A percentile compares a stretch with the other conserved stretches of the same genome.
phyloP scores from a whole-genome alignment of 2,797 vertebrate species.

The Mustela erminea region DNA sequence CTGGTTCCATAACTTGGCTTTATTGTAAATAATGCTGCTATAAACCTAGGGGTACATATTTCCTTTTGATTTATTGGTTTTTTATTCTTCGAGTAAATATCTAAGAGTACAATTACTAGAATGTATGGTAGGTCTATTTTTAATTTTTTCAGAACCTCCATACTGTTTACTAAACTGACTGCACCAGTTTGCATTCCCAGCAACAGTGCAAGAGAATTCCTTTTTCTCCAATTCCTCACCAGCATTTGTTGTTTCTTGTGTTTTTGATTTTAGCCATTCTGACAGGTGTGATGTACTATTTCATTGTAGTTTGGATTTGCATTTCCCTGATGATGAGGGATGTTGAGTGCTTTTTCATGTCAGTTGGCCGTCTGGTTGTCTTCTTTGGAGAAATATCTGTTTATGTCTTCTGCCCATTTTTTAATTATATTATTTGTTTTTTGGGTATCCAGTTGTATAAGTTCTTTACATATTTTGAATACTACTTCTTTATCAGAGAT shows the following conservation, averaged over 20 bases:
- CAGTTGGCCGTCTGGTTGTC: background rate
- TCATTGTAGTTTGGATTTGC: background rate
- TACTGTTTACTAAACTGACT: background rate
- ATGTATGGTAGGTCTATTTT: background rate
- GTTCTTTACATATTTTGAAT: background rate
- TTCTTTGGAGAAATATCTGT: background rate
- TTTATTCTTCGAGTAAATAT: background rate
- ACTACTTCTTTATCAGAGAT: background rate
- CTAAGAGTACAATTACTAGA: background rate
- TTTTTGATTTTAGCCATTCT: background rate
- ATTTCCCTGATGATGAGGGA: background rate
- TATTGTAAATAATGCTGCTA: background rate
- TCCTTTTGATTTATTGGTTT: background rate
- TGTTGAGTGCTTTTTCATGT: background rate
- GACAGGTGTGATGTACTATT: background rate
- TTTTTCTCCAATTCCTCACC: background rate
- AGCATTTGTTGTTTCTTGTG: background rate
- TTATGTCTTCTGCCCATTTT: background rate
- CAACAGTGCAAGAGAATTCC: background rate
- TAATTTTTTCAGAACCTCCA: background rate
- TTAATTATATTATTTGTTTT: background rate
- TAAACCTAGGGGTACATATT: background rate
- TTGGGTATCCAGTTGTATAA: background rate
- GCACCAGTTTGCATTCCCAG: background rate
- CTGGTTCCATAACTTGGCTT: background rate